Conservation (phyloP, 2,113 vertebrate genomes). For the Regulus satrapa region DNA sequence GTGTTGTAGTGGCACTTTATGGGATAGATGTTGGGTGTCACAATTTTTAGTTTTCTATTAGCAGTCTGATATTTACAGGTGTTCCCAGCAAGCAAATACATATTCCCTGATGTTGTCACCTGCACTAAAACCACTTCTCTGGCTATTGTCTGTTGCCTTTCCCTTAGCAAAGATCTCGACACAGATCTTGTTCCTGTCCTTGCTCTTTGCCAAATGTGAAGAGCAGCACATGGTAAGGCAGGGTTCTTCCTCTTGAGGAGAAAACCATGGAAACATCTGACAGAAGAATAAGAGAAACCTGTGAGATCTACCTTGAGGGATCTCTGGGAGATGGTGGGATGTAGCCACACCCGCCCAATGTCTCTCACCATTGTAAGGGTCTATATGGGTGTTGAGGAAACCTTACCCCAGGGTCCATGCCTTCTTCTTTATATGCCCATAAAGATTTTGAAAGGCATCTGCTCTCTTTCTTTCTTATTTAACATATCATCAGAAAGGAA, state of each 20-base stretch:
- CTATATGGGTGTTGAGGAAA: neutral
- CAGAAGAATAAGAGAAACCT: neutral
- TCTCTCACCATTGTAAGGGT: fast-evolving
- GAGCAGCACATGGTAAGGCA: fast-evolving
- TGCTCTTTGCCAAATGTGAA: neutral
- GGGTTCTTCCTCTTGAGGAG: neutral
- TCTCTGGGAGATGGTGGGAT: neutral
- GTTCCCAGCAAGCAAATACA: neutral
- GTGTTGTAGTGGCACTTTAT: neutral
- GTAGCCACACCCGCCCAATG: neutral
- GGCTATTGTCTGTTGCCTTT: neutral
- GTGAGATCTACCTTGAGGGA: neutral
- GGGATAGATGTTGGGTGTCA: neutral
- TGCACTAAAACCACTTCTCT: neutral
- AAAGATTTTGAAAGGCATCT: neutral
- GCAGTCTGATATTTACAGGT: neutral
- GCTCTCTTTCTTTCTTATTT: neutral
- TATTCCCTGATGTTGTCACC: neutral
- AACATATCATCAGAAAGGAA: neutral
- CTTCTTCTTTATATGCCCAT: neutral
- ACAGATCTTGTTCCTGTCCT: neutral
- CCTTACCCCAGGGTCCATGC: neutral
- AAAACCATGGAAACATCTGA: neutral
- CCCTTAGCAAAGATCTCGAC: neutral
- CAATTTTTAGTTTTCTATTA: neutral